These are phyloP conservation scores for Tachuris rubrigastra DNA, from an alignment of 2,113 vertebrate genomes.

Conservation along the genomic window DNA sequence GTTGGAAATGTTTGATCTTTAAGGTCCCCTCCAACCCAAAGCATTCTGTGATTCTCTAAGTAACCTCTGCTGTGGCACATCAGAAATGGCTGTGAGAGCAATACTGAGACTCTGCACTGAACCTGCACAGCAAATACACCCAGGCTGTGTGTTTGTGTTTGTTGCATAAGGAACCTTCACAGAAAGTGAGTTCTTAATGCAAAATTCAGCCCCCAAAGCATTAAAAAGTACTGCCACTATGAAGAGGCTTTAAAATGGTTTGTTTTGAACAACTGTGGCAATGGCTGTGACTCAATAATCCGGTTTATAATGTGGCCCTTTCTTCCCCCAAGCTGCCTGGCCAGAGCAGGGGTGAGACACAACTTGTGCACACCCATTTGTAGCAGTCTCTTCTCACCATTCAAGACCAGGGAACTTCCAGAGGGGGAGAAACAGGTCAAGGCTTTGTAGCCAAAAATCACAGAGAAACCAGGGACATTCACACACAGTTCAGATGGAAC, in stretches of 20 bases:
- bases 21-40: not conserved
- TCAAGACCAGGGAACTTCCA: not conserved
- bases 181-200: not conserved
- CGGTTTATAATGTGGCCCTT: not conserved
- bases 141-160: not conserved
- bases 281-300: not conserved
- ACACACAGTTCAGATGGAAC: not conserved
- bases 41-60: not conserved
- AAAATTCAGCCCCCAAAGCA: not conserved
- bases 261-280: not conserved
- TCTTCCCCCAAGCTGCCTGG: not conserved
- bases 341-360: not conserved
- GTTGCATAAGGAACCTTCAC: not conserved
- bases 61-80: not conserved
- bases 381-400: not conserved
- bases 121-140: not conserved
- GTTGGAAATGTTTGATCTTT: not conserved
- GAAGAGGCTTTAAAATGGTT: not conserved
- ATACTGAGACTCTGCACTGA: not conserved
- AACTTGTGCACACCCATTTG: fast-evolving
- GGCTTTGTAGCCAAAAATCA: not conserved
- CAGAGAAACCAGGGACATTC: not conserved
- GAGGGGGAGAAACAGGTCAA: not conserved
- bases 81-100: not conserved
- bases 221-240: not conserved